phyloP scores from a whole-genome alignment of 2,888 invertebrate species.

The Orchesella flavescens region DNA sequence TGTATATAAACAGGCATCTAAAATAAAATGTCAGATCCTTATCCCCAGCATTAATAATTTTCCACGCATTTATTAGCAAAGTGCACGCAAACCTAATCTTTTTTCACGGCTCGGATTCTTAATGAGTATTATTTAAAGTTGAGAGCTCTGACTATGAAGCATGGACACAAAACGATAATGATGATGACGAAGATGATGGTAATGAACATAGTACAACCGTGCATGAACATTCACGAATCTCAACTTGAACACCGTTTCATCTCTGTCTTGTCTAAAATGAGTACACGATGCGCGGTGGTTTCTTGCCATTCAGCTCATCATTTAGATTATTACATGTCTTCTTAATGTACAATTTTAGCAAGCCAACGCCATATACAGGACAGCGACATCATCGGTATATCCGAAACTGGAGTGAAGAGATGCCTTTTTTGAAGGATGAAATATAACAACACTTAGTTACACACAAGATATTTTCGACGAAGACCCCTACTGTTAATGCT shows the following conservation, averaged over 20 bases:
- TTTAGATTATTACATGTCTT: not conserved
- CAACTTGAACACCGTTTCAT: not conserved
- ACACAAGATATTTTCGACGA: conserved; percentile 30
- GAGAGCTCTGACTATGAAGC: not conserved
- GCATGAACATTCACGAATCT: not conserved
- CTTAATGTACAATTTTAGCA: conserved; percentile 25
- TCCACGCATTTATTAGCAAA: conserved; percentile 34
- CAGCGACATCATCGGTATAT: not conserved
- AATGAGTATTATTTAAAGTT: conserved; percentile 38
- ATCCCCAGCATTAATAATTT: conserved; percentile 43
- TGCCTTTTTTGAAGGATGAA: conserved; percentile 45
- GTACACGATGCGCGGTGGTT: not conserved
- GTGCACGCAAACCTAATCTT: conserved; percentile 25
- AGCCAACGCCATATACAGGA: conserved; percentile 18
- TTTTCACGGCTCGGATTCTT: conserved; percentile 21
- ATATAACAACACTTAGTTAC: conserved; percentile 43
- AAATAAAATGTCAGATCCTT: conserved; percentile 36
- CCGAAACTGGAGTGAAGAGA: conserved; percentile 15
- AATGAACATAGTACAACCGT: conserved; percentile 16
- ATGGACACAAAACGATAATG: conserved; percentile 1
- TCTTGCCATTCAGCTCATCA: conserved; percentile 12
- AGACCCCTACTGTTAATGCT: conserved; percentile 58
- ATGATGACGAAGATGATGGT: conserved; percentile 8
- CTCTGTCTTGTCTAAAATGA: not conserved
- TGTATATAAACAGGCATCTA: conserved; percentile 74